phyloP scores from a whole-genome alignment of 2,113 vertebrate genomes.

The Geococcyx californianus region DNA sequence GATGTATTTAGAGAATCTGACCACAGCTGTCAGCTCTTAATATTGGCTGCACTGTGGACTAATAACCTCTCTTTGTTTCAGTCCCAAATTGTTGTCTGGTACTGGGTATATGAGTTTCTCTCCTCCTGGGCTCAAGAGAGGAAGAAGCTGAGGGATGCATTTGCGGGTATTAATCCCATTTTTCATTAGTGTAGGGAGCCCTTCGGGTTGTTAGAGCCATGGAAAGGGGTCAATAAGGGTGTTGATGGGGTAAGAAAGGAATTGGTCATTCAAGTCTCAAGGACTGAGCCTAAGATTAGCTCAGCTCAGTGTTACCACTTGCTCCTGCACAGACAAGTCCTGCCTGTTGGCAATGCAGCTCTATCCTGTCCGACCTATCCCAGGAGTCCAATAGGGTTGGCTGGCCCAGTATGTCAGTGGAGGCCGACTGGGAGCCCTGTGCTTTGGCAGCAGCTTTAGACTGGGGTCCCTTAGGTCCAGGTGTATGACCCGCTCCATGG shows the following conservation, averaged over 20 bases:
- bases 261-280: not conserved
- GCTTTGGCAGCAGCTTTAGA: not conserved
- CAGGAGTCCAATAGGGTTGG: not conserved
- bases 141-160: not conserved
- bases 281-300: not conserved
- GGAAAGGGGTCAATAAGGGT: not conserved
- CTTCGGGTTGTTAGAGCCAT: not conserved
- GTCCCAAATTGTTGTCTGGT: not conserved
- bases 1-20: not conserved
- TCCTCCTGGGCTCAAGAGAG: not conserved
- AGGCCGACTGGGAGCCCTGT: not conserved
- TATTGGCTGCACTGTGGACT: not conserved
- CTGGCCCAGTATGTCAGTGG: not conserved
- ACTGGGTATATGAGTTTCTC: not conserved
- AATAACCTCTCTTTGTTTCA: not conserved
- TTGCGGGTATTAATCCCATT: not conserved
- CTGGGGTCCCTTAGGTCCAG: not conserved
- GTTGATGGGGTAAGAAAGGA: not conserved
- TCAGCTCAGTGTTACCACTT: not conserved
- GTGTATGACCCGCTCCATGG: not conserved
- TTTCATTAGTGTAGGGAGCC: not conserved
- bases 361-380: not conserved
- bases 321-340: not conserved
- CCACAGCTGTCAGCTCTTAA: not conserved
- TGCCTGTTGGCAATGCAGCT: rapidly evolving